These are phyloP conservation scores for Jacana jacana DNA, from an alignment of 2,113 vertebrate species.

Conservation along the genomic window DNA sequence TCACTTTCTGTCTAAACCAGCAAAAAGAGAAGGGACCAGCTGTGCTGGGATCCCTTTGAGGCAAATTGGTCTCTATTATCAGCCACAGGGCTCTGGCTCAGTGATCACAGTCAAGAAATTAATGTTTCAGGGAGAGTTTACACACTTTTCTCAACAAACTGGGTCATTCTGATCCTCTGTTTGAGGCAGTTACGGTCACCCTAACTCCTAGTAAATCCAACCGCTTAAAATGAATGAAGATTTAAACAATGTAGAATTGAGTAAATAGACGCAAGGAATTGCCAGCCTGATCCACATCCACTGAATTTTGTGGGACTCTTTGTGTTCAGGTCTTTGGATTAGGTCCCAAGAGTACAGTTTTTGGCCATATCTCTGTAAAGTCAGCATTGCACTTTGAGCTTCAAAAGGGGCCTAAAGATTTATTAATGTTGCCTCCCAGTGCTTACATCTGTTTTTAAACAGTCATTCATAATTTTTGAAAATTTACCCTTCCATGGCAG, in stretches of 20 bases:
- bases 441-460: neutral
- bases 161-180: neutral
- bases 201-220: neutral
- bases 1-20: slow-evolving; percentile 52
- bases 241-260: neutral
- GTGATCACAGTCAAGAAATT: slow-evolving; percentile 49
- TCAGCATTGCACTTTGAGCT: neutral
- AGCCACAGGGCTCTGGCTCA: slow-evolving; percentile 37
- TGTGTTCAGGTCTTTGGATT: neutral
- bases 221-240: neutral
- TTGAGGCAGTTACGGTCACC: neutral
- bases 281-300: neutral
- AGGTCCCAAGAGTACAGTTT: neutral
- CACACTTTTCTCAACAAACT: slow-evolving; percentile 6
- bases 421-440: neutral
- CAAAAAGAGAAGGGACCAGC: slow-evolving; percentile 28
- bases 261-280: neutral
- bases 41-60: slow-evolving; percentile 52
- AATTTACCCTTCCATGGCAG: neutral
- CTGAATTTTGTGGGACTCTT: neutral
- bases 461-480: neutral
- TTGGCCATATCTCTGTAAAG: neutral
- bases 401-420: neutral
- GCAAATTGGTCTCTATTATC: slow-evolving; percentile 51
- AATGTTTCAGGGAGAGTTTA: slow-evolving; percentile 39